phyloP scores from a whole-genome alignment of 2,797 vertebrate genomes.

The Benthosema pterotum region DNA sequence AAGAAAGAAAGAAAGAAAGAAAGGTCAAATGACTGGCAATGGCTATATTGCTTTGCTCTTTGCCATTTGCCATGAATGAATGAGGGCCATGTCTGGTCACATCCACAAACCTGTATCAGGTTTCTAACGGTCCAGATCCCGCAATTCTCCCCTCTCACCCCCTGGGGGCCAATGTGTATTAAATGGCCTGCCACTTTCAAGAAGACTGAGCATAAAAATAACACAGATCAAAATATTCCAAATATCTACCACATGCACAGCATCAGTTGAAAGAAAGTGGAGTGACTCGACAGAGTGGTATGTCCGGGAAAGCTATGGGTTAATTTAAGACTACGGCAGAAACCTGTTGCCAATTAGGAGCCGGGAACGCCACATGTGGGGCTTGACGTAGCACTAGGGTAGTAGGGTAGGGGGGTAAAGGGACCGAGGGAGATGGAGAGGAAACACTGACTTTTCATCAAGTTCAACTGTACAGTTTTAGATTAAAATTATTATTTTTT shows the following conservation, averaged over 20 bases:
- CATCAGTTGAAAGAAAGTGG: conserved; percentile 36
- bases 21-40: no score
- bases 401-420: conserved; percentile 54
- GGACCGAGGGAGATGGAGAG: conserved; percentile 66
- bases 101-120: not conserved
- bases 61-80: not conserved
- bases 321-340: conserved; percentile 84
- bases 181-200: conserved; percentile 5
- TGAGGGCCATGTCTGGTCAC: not conserved
- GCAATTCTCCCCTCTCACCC: not conserved
- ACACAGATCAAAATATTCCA: conserved; percentile 29
- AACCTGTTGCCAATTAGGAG: conserved; percentile 88
- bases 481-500: conserved; percentile 7
- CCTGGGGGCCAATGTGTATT: not conserved
- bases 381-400: conserved; percentile 49
- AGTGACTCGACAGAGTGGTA: conserved; percentile 60
- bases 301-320: conserved; percentile 80
- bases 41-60: not conserved
- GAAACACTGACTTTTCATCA: conserved; percentile 23
- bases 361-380: conserved; percentile 83
- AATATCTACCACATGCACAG: conserved; percentile 54
- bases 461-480: conserved; percentile 3
- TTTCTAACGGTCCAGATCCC: conserved; percentile 3
- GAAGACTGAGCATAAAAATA: conserved; percentile 30
- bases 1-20: not conserved